Evolutionary conservation across 2,113 vertebrate genomes (phyloP).

Genomic region (Phodopus roborovskii): DNA sequence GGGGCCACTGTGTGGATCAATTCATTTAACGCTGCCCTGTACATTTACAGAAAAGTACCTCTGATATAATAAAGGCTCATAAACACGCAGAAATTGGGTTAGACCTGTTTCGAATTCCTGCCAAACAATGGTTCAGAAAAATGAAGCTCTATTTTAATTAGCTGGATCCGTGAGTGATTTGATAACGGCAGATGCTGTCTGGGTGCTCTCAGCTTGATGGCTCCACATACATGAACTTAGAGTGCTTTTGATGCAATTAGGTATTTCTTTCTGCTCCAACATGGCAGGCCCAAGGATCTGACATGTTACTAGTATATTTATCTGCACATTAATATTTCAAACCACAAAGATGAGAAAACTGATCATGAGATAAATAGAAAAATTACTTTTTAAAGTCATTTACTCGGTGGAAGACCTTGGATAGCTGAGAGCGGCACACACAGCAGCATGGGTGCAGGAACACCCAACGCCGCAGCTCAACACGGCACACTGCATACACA

Average conservation of each 20-base stretch:
- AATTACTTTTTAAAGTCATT: conserved; percentile 40
- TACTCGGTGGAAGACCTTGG: neutral
- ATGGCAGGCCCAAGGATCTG: conserved; percentile 80
- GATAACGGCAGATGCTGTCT: conserved; percentile 92
- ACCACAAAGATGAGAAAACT: conserved; percentile 55
- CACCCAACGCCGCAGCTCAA: conserved; percentile 1
- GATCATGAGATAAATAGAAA: conserved; percentile 17
- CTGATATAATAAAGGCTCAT: conserved; percentile 99
- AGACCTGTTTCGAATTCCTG: conserved; percentile 95
- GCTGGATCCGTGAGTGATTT: conserved; percentile 94
- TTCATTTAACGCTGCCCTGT: conserved; percentile 98
- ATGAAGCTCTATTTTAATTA: conserved; percentile 99
- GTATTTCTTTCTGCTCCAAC: conserved; percentile 88
- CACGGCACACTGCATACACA: neutral
- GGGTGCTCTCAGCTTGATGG: conserved; percentile 93
- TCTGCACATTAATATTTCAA: conserved; percentile 17
- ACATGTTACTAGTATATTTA: conserved; percentile 62
- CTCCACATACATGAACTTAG: conserved; percentile 91
- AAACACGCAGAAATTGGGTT: conserved; percentile 99
- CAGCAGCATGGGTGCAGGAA: neutral
- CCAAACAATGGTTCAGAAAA: conserved; percentile 97
- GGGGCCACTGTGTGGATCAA: conserved; percentile 94
- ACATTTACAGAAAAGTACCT: conserved; percentile 98
- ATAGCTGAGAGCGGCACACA: neutral
- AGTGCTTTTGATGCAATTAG: conserved; percentile 94